Conservation (phyloP, 2,888 invertebrate species). For the Ellobium chinense region DNA sequence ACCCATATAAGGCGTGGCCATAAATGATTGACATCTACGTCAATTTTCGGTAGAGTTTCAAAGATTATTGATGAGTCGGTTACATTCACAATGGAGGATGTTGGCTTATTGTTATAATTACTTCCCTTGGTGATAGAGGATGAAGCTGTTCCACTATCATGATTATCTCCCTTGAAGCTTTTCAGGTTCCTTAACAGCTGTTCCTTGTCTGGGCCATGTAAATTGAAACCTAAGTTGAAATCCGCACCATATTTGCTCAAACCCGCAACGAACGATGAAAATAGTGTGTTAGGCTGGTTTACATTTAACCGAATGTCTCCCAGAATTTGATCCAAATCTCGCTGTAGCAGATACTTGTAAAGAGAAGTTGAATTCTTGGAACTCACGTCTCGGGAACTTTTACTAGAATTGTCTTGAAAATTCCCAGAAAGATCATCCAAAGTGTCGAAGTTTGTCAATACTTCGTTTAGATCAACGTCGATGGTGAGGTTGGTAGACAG, state of each 20-base stretch:
- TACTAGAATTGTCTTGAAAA: no score
- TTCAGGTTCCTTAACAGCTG: neutral
- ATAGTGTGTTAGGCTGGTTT: neutral
- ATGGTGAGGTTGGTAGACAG: neutral
- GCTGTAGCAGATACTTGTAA: neutral
- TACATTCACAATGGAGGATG: neutral
- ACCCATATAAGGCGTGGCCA: conserved; percentile 37
- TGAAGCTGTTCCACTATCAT: neutral
- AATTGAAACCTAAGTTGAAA: neutral
- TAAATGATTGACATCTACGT: neutral
- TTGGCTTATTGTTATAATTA: neutral
- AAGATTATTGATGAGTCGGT: neutral
- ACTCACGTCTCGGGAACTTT: neutral
- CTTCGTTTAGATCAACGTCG: neutral
- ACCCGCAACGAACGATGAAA: neutral
- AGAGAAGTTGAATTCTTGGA: neutral
- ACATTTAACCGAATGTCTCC: neutral
- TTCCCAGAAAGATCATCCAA: neutral
- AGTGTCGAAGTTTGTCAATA: neutral
- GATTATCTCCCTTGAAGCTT: neutral
- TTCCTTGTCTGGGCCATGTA: neutral
- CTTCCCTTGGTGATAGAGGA: neutral
- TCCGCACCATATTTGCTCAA: neutral
- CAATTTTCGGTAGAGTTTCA: neutral
- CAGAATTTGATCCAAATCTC: neutral